These are phyloP conservation scores for Drosophila repletoides DNA, from an alignment of 1,140 invertebrate genomes.

Conservation along the genomic window DNA sequence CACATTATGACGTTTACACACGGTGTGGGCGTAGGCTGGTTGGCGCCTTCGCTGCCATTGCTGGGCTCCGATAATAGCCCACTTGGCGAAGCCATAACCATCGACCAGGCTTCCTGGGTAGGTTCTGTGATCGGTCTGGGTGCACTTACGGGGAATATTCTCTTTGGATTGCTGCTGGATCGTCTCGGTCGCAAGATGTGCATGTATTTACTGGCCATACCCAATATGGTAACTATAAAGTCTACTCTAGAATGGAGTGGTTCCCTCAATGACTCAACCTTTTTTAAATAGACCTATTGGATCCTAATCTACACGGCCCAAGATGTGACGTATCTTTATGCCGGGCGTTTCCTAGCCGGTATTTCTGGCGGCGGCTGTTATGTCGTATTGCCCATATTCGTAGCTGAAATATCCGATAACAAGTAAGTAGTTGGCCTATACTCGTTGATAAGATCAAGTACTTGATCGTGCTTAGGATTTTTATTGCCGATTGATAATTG, in stretches of 20 bases:
- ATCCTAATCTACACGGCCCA: conserved; percentile 62
- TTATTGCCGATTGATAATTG: background rate
- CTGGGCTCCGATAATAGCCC: conserved; percentile 51
- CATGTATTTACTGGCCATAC: conserved; percentile 66
- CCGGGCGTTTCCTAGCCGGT: conserved; percentile 81
- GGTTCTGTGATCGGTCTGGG: conserved; percentile 63
- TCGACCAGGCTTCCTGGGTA: conserved; percentile 68
- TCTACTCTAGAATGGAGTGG: background rate
- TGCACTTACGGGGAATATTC: conserved; percentile 57
- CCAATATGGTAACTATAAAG: conserved; percentile 54
- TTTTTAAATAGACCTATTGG: conserved; percentile 53
- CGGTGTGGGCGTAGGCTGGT: conserved; percentile 61
- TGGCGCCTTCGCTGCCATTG: conserved; percentile 51
- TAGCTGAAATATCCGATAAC: conserved; percentile 73
- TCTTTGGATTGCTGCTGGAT: conserved; percentile 60
- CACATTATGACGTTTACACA: conserved; percentile 67
- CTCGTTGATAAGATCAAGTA: background rate
- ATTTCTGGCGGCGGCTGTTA: conserved; percentile 70
- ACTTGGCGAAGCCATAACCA: conserved; percentile 37
- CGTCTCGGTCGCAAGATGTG: conserved; percentile 62
- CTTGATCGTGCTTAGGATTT: background rate
- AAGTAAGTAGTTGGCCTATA: conserved; percentile 43
- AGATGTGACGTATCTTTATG: conserved; percentile 69
- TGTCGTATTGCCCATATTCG: conserved; percentile 63
- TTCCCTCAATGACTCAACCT: conserved; percentile 33